Evolutionary conservation across 1,140 invertebrate species (phyloP), one percentile per base, ranked within the genome.

Genomic region (Trissolcus basalis): DNA sequence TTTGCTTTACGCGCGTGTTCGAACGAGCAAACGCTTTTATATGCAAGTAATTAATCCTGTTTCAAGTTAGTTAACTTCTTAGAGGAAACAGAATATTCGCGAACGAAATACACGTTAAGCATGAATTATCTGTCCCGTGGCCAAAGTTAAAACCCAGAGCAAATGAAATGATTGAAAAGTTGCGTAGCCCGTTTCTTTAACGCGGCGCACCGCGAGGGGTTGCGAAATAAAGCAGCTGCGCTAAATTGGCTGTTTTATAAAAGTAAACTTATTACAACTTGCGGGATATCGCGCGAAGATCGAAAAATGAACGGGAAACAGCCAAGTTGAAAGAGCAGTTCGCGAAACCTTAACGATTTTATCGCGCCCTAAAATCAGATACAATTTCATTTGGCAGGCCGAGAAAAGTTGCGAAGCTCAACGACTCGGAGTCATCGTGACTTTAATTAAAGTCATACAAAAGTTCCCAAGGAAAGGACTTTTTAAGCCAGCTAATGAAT

Each of bases 101-200:
- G 19, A 73, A 61, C 71, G 60, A 53, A 58, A 50, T n/a, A 45
- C 50, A 55, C 63, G 64, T 67, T 77, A 74, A 78, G 69, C 60
- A 50, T 78, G 64, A 78, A 77, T 77, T 80, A 80, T 79, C 64
- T 78, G 80, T 81, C 69, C 78, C 75, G 68, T 41, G 74, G 72
- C 48, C 55, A 63, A 67, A 63, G 76, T 80, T 80, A 69, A 80
- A 75, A 51, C 56, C 58, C 67, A 60, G 73, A 80, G 73, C 80
- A 80, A 80, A 83, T 83, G 77, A 82, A 82, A 83, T 82, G 75
- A 80, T 81, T 72, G 77, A 77, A 67, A 80, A 80, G 81, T 81
- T 79, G 65, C 53, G 55, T 13, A 71, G 48, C 32, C 58, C 58
- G 58, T 3, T 39, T 39, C n/a, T 8, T 35, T 16, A 33, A 56